phyloP scores from a whole-genome alignment of 2,888 invertebrate genomes.

The Lithophane socia region DNA sequence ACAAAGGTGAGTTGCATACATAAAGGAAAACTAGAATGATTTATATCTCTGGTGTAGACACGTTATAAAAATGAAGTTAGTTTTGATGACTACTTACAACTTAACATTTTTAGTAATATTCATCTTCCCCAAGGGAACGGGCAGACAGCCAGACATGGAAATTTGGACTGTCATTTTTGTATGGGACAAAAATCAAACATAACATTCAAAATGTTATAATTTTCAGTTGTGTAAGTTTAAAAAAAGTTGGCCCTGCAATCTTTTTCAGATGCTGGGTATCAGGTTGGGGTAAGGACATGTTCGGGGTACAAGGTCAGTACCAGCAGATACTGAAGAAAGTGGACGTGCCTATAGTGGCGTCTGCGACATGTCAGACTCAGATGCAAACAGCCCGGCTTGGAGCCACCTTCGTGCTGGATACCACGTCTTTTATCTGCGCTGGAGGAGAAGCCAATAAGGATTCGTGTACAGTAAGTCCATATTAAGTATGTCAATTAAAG shows the following conservation, averaged over 20 bases:
- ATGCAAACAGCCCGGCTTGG: slow-evolving; percentile 93
- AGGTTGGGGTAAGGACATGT: slow-evolving; percentile 97
- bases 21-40: not conserved
- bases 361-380: slow-evolving; percentile 91
- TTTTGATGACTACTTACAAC: not conserved
- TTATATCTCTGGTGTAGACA: not conserved
- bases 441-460: slow-evolving; percentile 95
- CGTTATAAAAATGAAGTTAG: not conserved
- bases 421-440: slow-evolving; percentile 94
- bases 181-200: too few species aligned
- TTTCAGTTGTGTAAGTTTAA: too few species aligned
- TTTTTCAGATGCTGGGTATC: slow-evolving; percentile 91
- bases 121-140: not conserved
- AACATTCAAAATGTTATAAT: too few species aligned
- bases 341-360: slow-evolving; percentile 93
- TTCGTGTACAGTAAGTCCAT: slow-evolving; percentile 92
- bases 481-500: not conserved
- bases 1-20: slow-evolving; percentile 80
- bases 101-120: not conserved
- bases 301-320: slow-evolving; percentile 89
- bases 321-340: slow-evolving; percentile 94
- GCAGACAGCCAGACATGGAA: not conserved
- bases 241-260: too few species aligned
- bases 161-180: too few species aligned
- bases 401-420: slow-evolving; percentile 90